Evolutionary conservation across 2,888 invertebrate species (phyloP), one percentile per base, ranked within the genome.

Genomic region (Pasiphila rectangulata): DNA sequence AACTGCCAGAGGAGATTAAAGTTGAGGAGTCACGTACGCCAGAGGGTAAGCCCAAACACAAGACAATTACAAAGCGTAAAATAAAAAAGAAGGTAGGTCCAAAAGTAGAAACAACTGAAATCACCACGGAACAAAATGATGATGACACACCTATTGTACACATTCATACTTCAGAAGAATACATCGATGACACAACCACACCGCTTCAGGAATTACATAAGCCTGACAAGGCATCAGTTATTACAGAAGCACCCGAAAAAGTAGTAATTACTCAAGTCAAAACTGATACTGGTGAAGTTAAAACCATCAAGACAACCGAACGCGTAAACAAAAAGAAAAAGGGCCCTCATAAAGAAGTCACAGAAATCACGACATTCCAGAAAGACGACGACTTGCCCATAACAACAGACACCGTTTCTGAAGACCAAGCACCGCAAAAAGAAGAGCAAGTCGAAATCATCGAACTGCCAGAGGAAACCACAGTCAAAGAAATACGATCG

Each of bases 391-490:
- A 3, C n/a, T 6, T 3, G 4, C 7, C 25, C 5, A 25, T 25
- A 4, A 13, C 25, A 4, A 25, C 25, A 4, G 13, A 5, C 13
- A 25, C 25, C 6, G 25, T 25, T 25, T 25, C 12, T 0, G 6
- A 12, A 5, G 25, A 25, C 9, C 4, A 1, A 2, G 10, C 6
- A 6, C 25, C 25, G 5, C 4, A 25, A 25, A 1, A 12, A 6
- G 5, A 2, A 1, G 6, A 45, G 4, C 49, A 49, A 0, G 36
- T 40, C 0, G 48, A 58, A 2, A 56, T 61, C 59, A 74, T 49
- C 60, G 84, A 67, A 72, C 79, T 37, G 63, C 78, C 54, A 64
- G 77, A 20, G 72, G 79, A 51, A 24, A 68, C 74, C 0, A 53
- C 61, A 0, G 56, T 72, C 2, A 75, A 83, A 46, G 85, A 87